Evolutionary conservation across 2,797 vertebrate species (phyloP).

Genomic region (Phylloscopus collybita): DNA sequence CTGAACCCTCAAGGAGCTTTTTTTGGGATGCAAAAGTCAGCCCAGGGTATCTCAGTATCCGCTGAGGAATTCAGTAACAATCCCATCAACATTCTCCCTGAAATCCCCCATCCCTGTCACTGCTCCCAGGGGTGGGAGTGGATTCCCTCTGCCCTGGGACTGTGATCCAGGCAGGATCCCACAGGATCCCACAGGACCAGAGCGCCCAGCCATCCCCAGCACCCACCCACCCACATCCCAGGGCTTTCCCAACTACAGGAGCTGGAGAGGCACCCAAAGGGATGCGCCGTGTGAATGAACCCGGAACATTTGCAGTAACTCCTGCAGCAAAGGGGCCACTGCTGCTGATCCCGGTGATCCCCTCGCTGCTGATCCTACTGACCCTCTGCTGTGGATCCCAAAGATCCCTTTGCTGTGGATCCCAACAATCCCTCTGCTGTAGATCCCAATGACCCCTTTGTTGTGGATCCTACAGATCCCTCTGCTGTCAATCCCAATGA

Average conservation of each 20-base stretch:
- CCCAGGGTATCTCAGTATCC: neutral
- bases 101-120: neutral
- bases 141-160: neutral
- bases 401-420: neutral
- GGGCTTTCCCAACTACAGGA: rapidly evolving
- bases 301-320: neutral
- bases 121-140: rapidly evolving
- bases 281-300: rapidly evolving
- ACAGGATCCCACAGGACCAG: neutral
- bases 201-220: neutral
- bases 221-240: rapidly evolving
- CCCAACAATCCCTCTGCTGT: too few species aligned
- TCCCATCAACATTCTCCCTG: neutral
- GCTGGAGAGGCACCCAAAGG: neutral
- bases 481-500: neutral
- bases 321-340: rapidly evolving
- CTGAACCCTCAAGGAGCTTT: rapidly evolving
- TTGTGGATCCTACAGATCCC: too few species aligned
- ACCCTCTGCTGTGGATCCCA: rapidly evolving
- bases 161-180: neutral
- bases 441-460: neutral
- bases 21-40: neutral
- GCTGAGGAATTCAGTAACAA: neutral
- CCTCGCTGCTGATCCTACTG: rapidly evolving
- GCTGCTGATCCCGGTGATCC: rapidly evolving